Evolutionary conservation across 2,797 vertebrate genomes (phyloP), one percentile per base, ranked within the genome.

Genomic region (Okamejei kenojei): DNA sequence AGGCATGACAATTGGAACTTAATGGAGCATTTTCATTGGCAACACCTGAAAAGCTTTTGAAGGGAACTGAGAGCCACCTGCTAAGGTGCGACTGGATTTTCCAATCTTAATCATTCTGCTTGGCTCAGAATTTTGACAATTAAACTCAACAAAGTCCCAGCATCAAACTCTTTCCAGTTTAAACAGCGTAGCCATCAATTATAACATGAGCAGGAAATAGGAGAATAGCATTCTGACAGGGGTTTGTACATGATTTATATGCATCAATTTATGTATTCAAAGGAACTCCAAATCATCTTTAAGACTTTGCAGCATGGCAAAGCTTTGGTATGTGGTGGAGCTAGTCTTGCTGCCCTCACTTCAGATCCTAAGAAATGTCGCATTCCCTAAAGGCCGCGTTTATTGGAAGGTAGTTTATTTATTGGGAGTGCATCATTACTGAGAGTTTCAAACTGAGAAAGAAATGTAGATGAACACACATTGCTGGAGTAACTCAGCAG

Each of bases 211-310:
- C 2, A 26, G 90, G 63, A 71, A 54, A 68, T 92, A 38, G 71
- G 90, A 92, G 38, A 91, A 19, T 26, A 92, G 71, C 35, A 26
- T 92, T 76, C 71, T 58, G 45, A 54, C 68, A 92, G 73, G 68
- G 32, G 29, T 38, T 92, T 29, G 45, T 76, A 26, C 38, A 91
- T 73, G 71, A 74, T 91, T 91, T 54, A 74, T 54, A 17, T 7
- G 11, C 38, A 76, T 35, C 73, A 92, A 63, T 58, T 91, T 45
- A 11, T 7, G 88, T 74, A 73, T 29, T 10, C 11, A 11, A 73
- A 23, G 32, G 68, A 91, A 91, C 35, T 26, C 81, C 54, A 58
- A 2, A 35, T 76, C 35, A 29, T 45, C 19, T 68, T 92, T 13
- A 88, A 90, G 65, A 71, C 21, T 90, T 90, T 58, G 90, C 71